These are phyloP conservation scores for Gopherus evgoodei DNA, from an alignment of 2,113 vertebrate genomes.

Conservation along the genomic window DNA sequence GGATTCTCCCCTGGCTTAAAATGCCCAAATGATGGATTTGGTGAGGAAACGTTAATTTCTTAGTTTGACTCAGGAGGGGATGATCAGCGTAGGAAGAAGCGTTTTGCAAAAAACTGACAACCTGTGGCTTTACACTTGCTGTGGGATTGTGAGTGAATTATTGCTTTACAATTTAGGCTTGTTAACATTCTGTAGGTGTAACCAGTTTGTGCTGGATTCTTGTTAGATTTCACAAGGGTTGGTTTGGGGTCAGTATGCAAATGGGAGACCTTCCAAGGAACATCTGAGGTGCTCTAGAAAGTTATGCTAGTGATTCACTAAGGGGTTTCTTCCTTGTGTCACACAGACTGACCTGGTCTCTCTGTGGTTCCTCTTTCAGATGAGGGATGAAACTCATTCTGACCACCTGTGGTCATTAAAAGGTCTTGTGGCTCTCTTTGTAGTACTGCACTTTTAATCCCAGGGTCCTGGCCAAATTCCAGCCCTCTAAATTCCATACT, in stretches of 20 bases:
- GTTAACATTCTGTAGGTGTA: rapidly evolving
- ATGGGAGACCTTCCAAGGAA: neutral
- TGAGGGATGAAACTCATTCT: rapidly evolving
- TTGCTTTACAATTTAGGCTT: neutral
- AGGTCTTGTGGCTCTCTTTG: rapidly evolving
- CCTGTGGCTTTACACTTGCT: neutral
- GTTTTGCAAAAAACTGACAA: neutral
- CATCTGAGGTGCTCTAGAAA: neutral
- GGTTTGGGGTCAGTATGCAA: neutral
- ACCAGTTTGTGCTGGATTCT: neutral
- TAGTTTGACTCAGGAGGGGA: rapidly evolving
- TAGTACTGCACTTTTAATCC: rapidly evolving
- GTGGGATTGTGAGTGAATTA: neutral
- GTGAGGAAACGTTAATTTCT: conserved; percentile 52
- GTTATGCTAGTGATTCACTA: rapidly evolving
- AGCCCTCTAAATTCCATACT: rapidly evolving
- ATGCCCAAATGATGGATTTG: conserved; percentile 92
- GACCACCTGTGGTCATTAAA: rapidly evolving
- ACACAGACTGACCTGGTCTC: neutral
- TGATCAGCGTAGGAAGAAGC: neutral
- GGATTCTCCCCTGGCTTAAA: conserved; percentile 87
- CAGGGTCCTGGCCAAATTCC: too few species aligned
- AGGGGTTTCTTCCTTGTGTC: neutral
- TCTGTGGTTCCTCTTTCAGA: neutral
- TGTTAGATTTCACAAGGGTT: rapidly evolving